A percentile compares a stretch with the other conserved stretches of the same genome.
phyloP scores from a whole-genome alignment of 2,113 vertebrate genomes.

The Rhegmatorhina hoffmannsi region DNA sequence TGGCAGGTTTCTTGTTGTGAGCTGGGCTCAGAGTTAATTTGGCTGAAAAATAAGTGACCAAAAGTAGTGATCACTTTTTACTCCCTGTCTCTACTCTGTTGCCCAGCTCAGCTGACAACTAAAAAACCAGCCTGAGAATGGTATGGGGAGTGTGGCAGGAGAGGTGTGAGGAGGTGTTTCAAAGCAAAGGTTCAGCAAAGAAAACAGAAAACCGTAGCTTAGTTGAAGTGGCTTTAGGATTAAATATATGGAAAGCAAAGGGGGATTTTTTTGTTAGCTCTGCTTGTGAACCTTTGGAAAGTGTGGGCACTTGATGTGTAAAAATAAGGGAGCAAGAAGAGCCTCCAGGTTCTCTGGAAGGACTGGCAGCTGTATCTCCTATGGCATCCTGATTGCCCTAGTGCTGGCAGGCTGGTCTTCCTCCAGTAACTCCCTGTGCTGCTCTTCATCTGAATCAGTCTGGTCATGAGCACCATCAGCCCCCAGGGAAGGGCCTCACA shows the following conservation, averaged over 20 bases:
- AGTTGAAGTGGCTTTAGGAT: neutral
- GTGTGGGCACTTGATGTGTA: neutral
- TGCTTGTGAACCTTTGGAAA: neutral
- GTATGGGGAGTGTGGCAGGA: neutral
- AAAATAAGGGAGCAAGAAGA: neutral
- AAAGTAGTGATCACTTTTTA: neutral
- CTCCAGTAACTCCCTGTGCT: neutral
- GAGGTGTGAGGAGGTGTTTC: neutral
- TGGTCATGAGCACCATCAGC: neutral
- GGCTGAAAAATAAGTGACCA: neutral
- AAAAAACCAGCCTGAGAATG: neutral
- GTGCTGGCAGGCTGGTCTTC: neutral
- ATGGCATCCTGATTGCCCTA: rapidly evolving
- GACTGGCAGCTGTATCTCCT: neutral
- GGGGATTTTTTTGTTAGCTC: neutral
- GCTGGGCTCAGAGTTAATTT: neutral
- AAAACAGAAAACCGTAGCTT: neutral
- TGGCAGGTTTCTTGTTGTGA: neutral
- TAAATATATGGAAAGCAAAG: neutral
- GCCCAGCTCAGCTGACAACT: rapidly evolving
- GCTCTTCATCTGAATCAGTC: neutral
- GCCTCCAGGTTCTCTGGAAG: neutral
- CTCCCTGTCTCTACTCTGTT: neutral
- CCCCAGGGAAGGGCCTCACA: neutral
- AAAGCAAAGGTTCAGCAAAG: neutral